Conservation (phyloP, 2,888 invertebrate genomes). For the Acanthosepion pharaonis region DNA sequence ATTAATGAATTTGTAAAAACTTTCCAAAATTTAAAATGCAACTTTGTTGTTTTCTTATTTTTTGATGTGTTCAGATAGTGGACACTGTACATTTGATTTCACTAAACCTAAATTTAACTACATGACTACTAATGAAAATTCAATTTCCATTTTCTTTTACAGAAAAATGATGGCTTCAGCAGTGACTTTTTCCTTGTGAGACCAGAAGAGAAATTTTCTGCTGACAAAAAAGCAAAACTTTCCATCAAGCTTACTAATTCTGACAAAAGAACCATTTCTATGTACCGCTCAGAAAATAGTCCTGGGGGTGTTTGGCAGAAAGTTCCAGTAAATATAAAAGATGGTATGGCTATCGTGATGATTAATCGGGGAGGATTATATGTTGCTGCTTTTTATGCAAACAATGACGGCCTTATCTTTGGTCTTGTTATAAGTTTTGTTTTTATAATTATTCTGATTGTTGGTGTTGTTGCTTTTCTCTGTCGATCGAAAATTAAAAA, state of each 20-base stretch:
- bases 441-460: conserved; percentile 58
- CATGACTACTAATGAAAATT: neutral
- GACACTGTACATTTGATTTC: no score
- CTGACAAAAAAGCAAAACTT: conserved; percentile 56
- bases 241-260: conserved; percentile 57
- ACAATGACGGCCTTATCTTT: conserved; percentile 60
- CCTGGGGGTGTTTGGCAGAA: conserved; percentile 65
- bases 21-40: no score
- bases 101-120: no score
- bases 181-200: conserved; percentile 67
- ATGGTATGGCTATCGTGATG: conserved; percentile 60
- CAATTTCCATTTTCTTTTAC: conserved; percentile 48
- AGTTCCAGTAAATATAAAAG: conserved; percentile 60
- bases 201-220: conserved; percentile 62
- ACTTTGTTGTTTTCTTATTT: no score
- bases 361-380: conserved; percentile 67
- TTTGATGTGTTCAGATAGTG: no score
- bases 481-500: neutral
- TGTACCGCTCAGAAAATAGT: conserved; percentile 61
- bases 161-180: conserved; percentile 67
- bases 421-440: conserved; percentile 62
- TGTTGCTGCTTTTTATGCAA: conserved; percentile 62
- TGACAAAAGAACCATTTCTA: conserved; percentile 55
- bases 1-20: no score
- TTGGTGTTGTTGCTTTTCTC: conserved; percentile 50